Base-by-base conservation (phyloP, 2,888 invertebrate species). In the Heteropelma amictum region DNA sequence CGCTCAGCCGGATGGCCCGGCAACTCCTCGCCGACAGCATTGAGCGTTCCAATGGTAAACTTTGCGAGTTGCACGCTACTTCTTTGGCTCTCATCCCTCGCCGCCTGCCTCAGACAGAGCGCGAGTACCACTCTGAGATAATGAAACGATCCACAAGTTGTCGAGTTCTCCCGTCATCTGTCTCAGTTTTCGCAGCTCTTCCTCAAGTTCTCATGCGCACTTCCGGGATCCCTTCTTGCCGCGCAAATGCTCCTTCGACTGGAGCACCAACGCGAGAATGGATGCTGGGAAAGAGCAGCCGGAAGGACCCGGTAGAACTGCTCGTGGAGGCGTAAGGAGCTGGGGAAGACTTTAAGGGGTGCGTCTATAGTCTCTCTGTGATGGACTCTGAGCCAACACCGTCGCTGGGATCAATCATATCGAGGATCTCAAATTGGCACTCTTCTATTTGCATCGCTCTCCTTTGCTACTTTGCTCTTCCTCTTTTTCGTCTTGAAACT, bases 131-230 rank as follows among this genome's bases (percentile, higher is more conserved):
- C 86, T 86, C 77, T 72, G 81, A 81, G 84, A 85, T 86, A 85
- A 86, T 86, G 85, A 86, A 86, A 86, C 85, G 84, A 85, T 85
- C 85, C 84, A 85, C 86, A 85, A 86, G 85, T 86, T 85, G 86
- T 84, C 82, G 85, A 82, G 83, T 77, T 79, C 77, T 78, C 72
- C 61, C 33, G 47, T 61, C 67, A 53, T 33, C 30, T 26, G 42
- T 63, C 61, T 58, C 47, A 49, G 26, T 60, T 33, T 35, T 35
- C 53, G 23, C 19, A 14, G 19, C 17, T 35, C 53, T 51, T 60
- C 8, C 23, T 26, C 21, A 10, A 8, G 33, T 2, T 33, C 7
- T 10, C 17, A 10, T n/a, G 6, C 4, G 12, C 26, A 26, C 26
- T 23, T 23, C 23, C 10, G 47, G 38, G 12, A 12, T 38, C 12